phyloP scores from a whole-genome alignment of 2,113 vertebrate genomes.

The Cheirogaleus medius region DNA sequence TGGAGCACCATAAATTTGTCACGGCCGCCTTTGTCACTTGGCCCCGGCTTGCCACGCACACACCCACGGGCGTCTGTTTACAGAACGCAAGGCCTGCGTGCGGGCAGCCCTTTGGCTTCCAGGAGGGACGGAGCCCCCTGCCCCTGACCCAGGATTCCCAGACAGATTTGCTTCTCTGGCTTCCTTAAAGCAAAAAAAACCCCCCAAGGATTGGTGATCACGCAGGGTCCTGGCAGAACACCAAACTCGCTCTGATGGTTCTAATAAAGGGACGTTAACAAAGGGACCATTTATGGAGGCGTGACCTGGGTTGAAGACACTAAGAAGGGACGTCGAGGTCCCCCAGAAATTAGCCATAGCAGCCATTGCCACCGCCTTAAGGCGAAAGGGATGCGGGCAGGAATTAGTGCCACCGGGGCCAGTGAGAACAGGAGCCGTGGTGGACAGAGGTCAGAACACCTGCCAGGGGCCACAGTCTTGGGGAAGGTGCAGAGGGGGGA shows the following conservation, averaged over 20 bases:
- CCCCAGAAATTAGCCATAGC: background rate
- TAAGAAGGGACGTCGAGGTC: background rate
- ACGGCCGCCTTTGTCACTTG: conserved; percentile 67
- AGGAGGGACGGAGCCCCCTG: conserved; percentile 40
- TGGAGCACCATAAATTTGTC: conserved; percentile 51
- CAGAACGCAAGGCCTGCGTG: conserved; percentile 51
- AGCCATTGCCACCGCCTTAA: background rate
- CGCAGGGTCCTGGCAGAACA: background rate
- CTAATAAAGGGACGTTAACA: background rate
- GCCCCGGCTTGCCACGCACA: conserved; percentile 6
- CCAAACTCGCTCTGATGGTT: background rate
- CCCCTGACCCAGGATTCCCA: background rate
- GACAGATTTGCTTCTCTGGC: background rate
- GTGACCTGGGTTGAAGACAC: background rate
- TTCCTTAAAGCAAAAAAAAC: conserved; percentile 3
- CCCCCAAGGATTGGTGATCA: background rate
- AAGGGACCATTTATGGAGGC: background rate
- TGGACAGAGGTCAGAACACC: background rate
- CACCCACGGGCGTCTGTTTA: conserved; percentile 72
- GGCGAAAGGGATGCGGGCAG: background rate
- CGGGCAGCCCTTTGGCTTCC: conserved; percentile 67
- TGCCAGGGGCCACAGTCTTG: background rate
- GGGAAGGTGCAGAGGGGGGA: background rate
- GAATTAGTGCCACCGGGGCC: no score
- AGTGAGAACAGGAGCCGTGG: background rate